Evolutionary conservation across 2,113 vertebrate genomes (phyloP), one percentile per base, ranked within the genome.

Genomic region (Labeo rohita): DNA sequence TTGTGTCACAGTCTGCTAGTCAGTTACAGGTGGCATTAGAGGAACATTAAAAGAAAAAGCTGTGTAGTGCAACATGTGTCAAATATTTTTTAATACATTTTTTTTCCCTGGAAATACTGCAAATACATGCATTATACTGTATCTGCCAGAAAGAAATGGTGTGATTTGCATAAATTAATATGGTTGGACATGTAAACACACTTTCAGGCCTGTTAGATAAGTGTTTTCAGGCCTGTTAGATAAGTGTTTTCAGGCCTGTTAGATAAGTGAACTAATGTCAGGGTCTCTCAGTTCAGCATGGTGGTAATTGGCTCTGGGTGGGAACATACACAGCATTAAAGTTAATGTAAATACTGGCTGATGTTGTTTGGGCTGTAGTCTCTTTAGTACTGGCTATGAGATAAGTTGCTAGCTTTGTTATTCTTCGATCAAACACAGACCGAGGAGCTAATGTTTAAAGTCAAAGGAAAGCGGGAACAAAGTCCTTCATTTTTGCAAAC

Each of bases 381-480:
- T 92, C 83, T 80, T 56, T 73, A 21, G 9, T 85, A 82, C 87
- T 91, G 76, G 72, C 59, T 83, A 63, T 74, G 74, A 91, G 92
- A 93, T 93, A 92, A 93, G 89, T 83, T 80, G 79, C 80, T 80
- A 45, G 59, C 88, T 87, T 66, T 91, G 92, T 90, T 92, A 91
- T 87, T 89, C 84, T 75, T 90, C 89, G 77, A 91, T 88, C 87
- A 88, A 80, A 89, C 90, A 89, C 88, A 87, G 81, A 59, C 47
- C 0, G 28, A 83, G 11, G 56, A 76, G 28, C 16, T 89, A 68
- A 13, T 80, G 77, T 63, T 72, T 65, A 80, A 72, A 83, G 77
- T 85, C 50, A 76, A 83, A 87, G 80, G 86, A 88, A 85, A 79
- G 50, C 49, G 15, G 18, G 54, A 70, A 87, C 47, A 75, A n/a